These are phyloP conservation scores for Sebastes melanostomus DNA, from an alignment of 2,797 vertebrate genomes.

Conservation along the genomic window DNA sequence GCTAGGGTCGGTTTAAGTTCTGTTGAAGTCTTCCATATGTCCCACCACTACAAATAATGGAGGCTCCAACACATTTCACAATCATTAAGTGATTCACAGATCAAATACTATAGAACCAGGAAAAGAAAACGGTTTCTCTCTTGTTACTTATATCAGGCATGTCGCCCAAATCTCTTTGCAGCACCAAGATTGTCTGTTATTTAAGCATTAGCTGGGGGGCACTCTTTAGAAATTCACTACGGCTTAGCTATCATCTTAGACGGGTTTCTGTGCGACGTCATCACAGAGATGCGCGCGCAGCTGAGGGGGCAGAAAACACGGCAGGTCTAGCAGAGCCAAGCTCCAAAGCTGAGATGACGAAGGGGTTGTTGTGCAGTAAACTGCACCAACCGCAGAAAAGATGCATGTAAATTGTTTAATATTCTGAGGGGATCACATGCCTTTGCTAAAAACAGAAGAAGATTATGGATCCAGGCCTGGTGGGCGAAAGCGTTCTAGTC, in stretches of 20 bases:
- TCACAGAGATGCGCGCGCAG: too few species aligned
- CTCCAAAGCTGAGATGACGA: too few species aligned
- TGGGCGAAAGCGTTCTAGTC: too few species aligned
- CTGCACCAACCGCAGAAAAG: too few species aligned
- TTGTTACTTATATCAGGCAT: not conserved
- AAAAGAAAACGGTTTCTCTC: conserved; percentile 21
- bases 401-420: too few species aligned
- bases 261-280: too few species aligned
- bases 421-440: too few species aligned
- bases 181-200: conserved; percentile 54
- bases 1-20: conserved; percentile 67
- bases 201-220: conserved; percentile 19
- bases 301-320: too few species aligned
- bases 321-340: too few species aligned
- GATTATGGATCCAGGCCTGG: too few species aligned
- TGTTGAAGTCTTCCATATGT: conserved; percentile 19
- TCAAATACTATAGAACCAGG: conserved; percentile 50
- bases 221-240: not conserved
- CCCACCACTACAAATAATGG: conserved; percentile 49
- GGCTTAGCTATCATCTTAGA: not conserved
- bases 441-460: too few species aligned
- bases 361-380: too few species aligned
- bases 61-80: conserved; percentile 54
- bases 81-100: conserved; percentile 61
- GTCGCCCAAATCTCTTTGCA: conserved; percentile 42